Conservation (phyloP, 2,113 vertebrate species). For the Felis chaus region DNA sequence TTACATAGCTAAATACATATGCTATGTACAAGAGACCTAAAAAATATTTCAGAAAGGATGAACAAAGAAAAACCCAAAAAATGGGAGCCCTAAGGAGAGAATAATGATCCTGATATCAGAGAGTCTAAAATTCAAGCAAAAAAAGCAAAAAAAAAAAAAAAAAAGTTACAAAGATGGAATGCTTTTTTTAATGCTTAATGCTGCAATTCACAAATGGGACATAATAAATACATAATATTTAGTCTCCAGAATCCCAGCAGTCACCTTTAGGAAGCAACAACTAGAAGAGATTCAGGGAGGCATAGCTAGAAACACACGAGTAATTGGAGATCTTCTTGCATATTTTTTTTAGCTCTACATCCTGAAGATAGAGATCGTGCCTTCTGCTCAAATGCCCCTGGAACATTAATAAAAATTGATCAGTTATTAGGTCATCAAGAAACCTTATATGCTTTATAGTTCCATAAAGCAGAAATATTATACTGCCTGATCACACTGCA, state of each 20-base stretch:
- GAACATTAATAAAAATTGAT: constrained; percentile 14
- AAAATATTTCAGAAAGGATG: background rate
- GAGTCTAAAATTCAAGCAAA: background rate
- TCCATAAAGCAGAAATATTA: background rate
- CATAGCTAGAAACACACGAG: background rate
- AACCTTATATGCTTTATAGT: background rate
- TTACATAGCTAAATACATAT: background rate
- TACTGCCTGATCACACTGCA: background rate
- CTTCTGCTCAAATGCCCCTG: background rate
- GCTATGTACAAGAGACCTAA: background rate
- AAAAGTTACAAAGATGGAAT: background rate
- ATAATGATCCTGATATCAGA: background rate
- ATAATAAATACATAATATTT: background rate
- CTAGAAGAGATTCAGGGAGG: background rate
- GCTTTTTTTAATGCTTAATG: background rate
- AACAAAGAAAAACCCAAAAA: background rate
- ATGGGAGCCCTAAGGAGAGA: background rate
- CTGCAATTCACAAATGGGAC: background rate
- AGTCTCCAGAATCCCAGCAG: background rate
- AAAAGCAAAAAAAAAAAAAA: background rate
- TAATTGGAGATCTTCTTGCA: background rate
- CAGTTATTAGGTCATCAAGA: background rate
- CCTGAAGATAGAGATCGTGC: background rate
- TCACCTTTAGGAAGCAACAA: background rate
- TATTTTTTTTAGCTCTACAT: background rate